phyloP scores from a whole-genome alignment of 2,797 vertebrate species.

The Cyclopterus lumpus region DNA sequence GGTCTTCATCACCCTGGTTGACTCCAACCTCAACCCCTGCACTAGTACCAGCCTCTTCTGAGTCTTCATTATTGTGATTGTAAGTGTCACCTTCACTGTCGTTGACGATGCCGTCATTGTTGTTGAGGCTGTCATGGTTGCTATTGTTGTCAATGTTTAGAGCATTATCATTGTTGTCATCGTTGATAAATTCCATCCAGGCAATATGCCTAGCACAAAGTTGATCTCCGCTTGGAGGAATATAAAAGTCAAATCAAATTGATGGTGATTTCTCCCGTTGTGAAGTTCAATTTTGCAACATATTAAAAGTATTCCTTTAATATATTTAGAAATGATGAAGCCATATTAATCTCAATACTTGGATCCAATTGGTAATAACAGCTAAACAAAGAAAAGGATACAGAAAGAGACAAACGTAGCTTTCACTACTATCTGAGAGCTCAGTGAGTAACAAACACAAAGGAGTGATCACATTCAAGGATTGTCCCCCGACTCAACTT shows the following conservation, averaged over 20 bases:
- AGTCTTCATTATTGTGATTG: too few relatives aligned
- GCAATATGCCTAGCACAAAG: not conserved
- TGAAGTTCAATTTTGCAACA: not conserved
- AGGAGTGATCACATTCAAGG: constrained; percentile 57
- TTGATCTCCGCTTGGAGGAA: not conserved
- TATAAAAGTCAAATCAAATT: accelerated
- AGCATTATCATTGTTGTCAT: too few relatives aligned
- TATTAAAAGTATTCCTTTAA: constrained; percentile 3
- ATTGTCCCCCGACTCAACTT: constrained; percentile 69
- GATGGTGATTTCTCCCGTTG: too few relatives aligned
- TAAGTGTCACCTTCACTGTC: too few relatives aligned
- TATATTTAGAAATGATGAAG: constrained; percentile 7
- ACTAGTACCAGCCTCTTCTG: too few relatives aligned
- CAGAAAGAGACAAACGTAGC: constrained; percentile 43
- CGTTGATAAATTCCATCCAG: not conserved
- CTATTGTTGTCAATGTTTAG: too few relatives aligned
- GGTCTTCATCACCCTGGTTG: not conserved
- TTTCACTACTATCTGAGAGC: constrained; percentile 42
- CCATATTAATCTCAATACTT: constrained; percentile 12
- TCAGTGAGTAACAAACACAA: constrained; percentile 57
- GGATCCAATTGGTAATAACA: constrained; percentile 13
- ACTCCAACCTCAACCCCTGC: too few relatives aligned
- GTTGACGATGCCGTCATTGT: too few relatives aligned
- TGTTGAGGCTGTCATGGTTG: too few relatives aligned
- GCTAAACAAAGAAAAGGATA: constrained; percentile 28